Evolutionary conservation across 2,888 invertebrate genomes (phyloP), one percentile per base, ranked within the genome.

Genomic region (Halocaridina rubra): DNA sequence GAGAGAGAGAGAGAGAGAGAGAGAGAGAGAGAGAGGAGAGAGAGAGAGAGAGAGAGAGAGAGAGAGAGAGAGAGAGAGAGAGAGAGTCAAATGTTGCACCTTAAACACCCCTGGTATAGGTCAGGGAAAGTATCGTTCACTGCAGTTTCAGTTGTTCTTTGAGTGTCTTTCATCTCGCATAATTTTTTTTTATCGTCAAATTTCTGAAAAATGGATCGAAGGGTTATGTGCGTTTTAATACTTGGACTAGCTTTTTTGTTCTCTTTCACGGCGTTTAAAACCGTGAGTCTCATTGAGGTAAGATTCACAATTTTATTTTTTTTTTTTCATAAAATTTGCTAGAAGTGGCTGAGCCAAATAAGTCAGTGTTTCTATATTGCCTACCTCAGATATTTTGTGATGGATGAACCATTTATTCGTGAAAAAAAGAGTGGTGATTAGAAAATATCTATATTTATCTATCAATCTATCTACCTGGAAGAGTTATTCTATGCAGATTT

Each of bases 201-300:
- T 69, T 19, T 5, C 69, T 2, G 53, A 53, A 76, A 5, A 30
- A 76, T 76, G 76, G 76, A 57, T 30, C 27, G 30, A n/a, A n/a
- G 75, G n/a, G 46, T 75, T 27, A 22, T 39, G 22, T 27, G 75
- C 29, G 46, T 77, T n/a, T 5, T 77, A 32, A 24, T 61, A 24
- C 61, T 77, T n/a, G 77, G 77, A 32, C 10, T 77, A 32, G 61
- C 77, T 8, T 77, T 61, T 30, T 61, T 77, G 77, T 32, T 61
- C 22, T 61, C 30, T 24, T 77, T 77, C 33, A 77, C 30, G 19
- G 19, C 77, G 0, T 77, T 77, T 30, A 22, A 32, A 13, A 77
- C 77, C 4, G 24, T 22, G 59, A 61, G 77, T 22, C 30, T 77
- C 5, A 77, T 77, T 32, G 77, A 77, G 77, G 77, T 77, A 27